Percentiles rank a stretch among this genome's conserved stretches.
phyloP scores from a whole-genome alignment of 2,113 vertebrate genomes.

The Coregonus clupeaformis region DNA sequence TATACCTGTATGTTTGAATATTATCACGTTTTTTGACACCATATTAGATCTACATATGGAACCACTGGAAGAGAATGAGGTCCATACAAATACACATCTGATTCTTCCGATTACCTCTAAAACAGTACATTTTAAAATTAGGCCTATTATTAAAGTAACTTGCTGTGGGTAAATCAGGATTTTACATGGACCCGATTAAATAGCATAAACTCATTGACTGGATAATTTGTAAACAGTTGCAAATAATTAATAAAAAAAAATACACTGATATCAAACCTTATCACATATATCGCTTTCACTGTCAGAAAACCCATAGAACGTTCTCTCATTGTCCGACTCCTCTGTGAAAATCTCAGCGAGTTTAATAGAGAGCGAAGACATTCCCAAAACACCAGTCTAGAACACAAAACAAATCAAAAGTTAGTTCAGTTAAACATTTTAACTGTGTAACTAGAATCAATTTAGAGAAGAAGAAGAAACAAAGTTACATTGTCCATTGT shows the following conservation, averaged over 20 bases:
- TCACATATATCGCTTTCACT: slow-evolving; percentile 34
- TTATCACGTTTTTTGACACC: neutral
- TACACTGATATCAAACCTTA: slow-evolving; percentile 34
- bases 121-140: neutral
- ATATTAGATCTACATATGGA: neutral
- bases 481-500: too few species aligned
- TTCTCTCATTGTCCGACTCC: slow-evolving; percentile 58
- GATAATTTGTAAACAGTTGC: neutral
- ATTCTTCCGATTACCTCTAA: neutral
- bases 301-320: slow-evolving; percentile 73
- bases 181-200: neutral
- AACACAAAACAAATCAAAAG: neutral
- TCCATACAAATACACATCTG: neutral
- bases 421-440: neutral
- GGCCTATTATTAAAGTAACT: neutral
- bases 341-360: slow-evolving; percentile 59
- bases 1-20: neutral
- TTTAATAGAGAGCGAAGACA: slow-evolving; percentile 13
- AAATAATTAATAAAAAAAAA: neutral
- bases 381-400: neutral
- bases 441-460: neutral
- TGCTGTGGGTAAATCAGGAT: neutral
- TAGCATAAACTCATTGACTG: neutral
- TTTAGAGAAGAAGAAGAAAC: neutral
- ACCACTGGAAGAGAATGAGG: too few species aligned